A percentile compares a stretch with the other conserved stretches of the same genome.
Evolutionary conservation across 2,888 invertebrate genomes (phyloP).

Genomic region (Maniola hyperantus): DNA sequence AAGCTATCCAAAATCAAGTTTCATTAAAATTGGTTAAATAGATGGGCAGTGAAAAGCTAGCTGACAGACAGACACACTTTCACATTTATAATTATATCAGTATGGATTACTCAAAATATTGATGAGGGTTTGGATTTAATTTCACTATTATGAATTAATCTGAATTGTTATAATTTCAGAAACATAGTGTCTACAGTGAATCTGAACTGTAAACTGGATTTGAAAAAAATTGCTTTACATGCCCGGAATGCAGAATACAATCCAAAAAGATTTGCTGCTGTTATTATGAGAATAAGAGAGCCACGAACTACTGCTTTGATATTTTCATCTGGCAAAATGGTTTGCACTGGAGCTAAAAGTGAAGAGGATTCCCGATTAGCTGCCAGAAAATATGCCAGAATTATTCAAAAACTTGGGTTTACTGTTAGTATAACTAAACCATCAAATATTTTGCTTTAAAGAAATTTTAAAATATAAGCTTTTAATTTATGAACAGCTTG

Average conservation of each 20-base stretch:
- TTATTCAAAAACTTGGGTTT: constrained; percentile 92
- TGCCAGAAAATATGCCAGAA: constrained; percentile 91
- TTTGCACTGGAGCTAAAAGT: constrained; percentile 92
- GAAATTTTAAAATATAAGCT: too few relatives aligned
- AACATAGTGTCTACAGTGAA: constrained; percentile 99
- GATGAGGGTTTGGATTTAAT: too few relatives aligned
- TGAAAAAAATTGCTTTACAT: constrained; percentile 98
- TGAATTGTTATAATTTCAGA: constrained; percentile 75
- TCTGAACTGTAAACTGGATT: constrained; percentile 95
- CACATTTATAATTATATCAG: too few relatives aligned
- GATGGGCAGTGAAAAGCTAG: too few relatives aligned
- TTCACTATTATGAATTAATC: background rate
- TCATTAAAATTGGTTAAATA: too few relatives aligned
- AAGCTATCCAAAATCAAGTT: too few relatives aligned
- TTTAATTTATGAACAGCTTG: too few relatives aligned
- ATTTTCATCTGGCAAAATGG: constrained; percentile 92
- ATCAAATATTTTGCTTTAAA: background rate
- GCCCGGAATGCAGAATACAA: constrained; percentile 99
- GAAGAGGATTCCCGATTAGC: constrained; percentile 91
- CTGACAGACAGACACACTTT: too few relatives aligned
- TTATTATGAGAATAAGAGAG: constrained; percentile 97
- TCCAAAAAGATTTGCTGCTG: constrained; percentile 99
- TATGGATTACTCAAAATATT: too few relatives aligned
- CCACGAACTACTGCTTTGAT: constrained; percentile 91
- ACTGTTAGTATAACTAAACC: constrained; percentile 77